Evolutionary conservation across 1,140 invertebrate species (phyloP).

Genomic region (Drosophila hydei): DNA sequence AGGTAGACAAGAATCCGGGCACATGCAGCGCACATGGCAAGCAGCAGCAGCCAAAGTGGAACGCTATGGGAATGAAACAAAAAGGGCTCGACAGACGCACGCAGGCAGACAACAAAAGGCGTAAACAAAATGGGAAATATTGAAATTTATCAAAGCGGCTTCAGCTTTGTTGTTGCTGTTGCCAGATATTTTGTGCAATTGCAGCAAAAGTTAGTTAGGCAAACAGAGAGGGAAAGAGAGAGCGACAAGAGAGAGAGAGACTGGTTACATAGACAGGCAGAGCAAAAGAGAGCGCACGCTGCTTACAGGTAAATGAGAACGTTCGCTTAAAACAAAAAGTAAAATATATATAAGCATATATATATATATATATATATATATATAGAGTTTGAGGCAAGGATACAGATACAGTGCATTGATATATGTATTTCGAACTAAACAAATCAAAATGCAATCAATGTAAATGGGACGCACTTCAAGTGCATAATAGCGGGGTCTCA

Average conservation of each 20-base stretch:
- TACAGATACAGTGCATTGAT: no score
- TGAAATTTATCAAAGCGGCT: constrained; percentile 33
- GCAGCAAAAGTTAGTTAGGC: constrained; percentile 24
- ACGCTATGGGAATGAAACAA: constrained; percentile 55
- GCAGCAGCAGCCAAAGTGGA: constrained; percentile 19
- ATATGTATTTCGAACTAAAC: constrained; percentile 20
- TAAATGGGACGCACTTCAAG: constrained; percentile 36
- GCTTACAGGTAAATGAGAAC: constrained; percentile 40
- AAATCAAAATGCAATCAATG: constrained; percentile 52
- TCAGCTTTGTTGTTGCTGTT: constrained; percentile 3
- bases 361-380: not conserved
- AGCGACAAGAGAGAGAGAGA: not conserved
- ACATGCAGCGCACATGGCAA: constrained; percentile 74
- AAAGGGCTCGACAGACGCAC: constrained; percentile 43
- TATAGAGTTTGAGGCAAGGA: constrained; percentile 1
- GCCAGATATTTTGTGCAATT: constrained; percentile 35
- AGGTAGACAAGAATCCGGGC: constrained; percentile 43
- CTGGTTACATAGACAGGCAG: not conserved
- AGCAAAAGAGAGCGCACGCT: constrained; percentile 1
- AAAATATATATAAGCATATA: not conserved
- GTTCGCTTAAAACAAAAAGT: constrained; percentile 5
- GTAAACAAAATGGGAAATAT: constrained; percentile 48
- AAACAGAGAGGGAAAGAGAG: not conserved
- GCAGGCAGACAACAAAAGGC: constrained; percentile 46
- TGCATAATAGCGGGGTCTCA: constrained; percentile 30